Base-by-base conservation (phyloP, 2,888 invertebrate genomes). In the Plutella xylostella region DNA sequence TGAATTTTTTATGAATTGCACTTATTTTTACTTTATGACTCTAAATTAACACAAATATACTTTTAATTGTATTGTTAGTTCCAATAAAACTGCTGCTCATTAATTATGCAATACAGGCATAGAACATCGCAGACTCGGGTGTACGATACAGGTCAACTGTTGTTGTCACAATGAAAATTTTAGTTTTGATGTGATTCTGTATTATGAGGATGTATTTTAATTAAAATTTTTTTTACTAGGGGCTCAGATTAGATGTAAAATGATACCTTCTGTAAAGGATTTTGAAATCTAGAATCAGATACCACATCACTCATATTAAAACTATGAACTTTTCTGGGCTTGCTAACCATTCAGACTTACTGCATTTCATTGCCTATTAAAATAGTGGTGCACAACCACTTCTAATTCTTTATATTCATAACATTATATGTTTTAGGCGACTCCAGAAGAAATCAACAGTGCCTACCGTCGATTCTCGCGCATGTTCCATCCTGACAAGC, bases 401-500 rank as follows among this genome's bases (percentile, higher is more conserved):
- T 25, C 25, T 25, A 7, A 7, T 5, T 5, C 25, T 7, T 25
- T 9, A 25, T 7, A 25, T 28, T 3, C 9, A 3, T 28, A 28
- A 3, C 28, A 3, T 28, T 28, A 6, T 12, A 55, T 48, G 48
- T 68, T 79, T 42, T 66, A 99, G 98, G 98, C 98, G 6, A 87
- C 93, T 31, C 82, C 85, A 42, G 97, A 98, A 54, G 97, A 98
- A 74, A 97, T 99, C 54, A 95, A 90, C 62, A 91, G 92, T 82
- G 94, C 98, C 2, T 99, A 97, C 70, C 88, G 97, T 49, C 89
- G 93, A 44, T 89, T 97, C 45, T 97, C 97, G 57, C 89, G 92
- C 53, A 89, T 96, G 58, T 98, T 97, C 65, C 99, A 99, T 73
- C 98, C 99, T 0, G 98, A 99, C 66, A 97, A 98, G 74, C 98